These are phyloP conservation scores for Porites lobata DNA, from an alignment of 92 coral and sea anemone genomes.

Conservation along the genomic window DNA sequence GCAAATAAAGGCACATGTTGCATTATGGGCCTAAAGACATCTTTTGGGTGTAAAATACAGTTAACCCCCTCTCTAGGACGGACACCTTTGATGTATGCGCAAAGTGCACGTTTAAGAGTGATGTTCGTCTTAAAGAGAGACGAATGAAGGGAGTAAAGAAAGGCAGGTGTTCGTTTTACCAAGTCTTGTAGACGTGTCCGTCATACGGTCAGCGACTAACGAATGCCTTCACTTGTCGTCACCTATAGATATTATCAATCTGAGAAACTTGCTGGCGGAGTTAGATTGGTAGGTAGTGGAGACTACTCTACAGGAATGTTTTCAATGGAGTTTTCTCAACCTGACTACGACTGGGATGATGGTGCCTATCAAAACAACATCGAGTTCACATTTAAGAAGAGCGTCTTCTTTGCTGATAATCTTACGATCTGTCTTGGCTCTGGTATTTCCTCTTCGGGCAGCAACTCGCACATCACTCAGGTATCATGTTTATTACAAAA, in stretches of 20 bases:
- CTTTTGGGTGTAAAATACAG: too few species aligned
- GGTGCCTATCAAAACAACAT: background rate
- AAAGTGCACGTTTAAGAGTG: too few species aligned
- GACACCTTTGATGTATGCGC: too few species aligned
- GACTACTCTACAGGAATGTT: conserved; percentile 57
- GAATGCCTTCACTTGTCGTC: too few species aligned
- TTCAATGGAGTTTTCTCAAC: conserved; percentile 71
- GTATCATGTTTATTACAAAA: background rate
- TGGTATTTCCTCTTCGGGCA: conserved; percentile 20
- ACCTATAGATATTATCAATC: conserved; percentile 62
- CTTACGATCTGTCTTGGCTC: conserved; percentile 57
- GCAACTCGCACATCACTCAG: conserved; percentile 41
- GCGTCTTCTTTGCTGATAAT: conserved; percentile 51
- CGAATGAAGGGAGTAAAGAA: too few species aligned
- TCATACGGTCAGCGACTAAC: too few species aligned
- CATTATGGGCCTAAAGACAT: too few species aligned
- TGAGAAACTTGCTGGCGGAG: conserved; percentile 69
- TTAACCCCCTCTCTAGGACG: too few species aligned
- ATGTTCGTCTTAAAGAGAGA: too few species aligned
- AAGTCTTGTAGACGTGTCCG: too few species aligned
- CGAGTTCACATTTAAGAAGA: conserved; percentile 45
- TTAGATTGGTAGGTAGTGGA: conserved; percentile 46
- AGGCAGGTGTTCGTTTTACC: too few species aligned
- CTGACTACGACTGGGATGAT: conserved; percentile 29
- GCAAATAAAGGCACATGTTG: too few species aligned